Conservation (phyloP, 2,113 vertebrate genomes). For the Beaufortia kweichowensis region DNA sequence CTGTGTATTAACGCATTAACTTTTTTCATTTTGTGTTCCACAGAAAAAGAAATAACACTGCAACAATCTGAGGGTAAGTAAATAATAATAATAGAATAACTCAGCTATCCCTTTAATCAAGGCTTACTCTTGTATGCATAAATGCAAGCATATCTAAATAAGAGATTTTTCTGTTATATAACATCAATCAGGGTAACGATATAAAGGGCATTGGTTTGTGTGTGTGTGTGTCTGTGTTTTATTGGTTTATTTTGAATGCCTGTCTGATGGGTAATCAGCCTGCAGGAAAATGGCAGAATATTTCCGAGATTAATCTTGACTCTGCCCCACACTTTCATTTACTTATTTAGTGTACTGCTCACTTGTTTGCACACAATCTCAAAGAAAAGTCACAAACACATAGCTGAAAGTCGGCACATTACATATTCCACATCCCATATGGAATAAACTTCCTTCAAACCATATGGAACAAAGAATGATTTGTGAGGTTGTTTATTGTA, state of each 20-base stretch:
- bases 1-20: too few relatives aligned
- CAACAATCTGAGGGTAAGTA: too few relatives aligned
- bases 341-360: conserved; percentile 2
- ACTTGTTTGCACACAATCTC: conserved; percentile 14
- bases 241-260: conserved; percentile 6
- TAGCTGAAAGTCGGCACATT: conserved; percentile 20
- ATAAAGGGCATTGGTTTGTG: not conserved
- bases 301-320: not conserved
- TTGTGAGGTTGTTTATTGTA: too few relatives aligned
- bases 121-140: too few relatives aligned
- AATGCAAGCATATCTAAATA: too few relatives aligned
- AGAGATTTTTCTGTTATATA: too few relatives aligned
- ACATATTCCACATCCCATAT: conserved; percentile 25
- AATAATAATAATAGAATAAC: too few relatives aligned
- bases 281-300: conserved; percentile 4
- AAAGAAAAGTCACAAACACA: conserved; percentile 27
- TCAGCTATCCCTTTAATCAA: too few relatives aligned
- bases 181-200: too few relatives aligned
- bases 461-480: not conserved
- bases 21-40: too few relatives aligned
- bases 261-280: not conserved
- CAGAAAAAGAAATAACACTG: too few relatives aligned
- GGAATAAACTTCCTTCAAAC: conserved; percentile 14
- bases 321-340: conserved; percentile 27
- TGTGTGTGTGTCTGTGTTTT: conserved; percentile 25